A percentile compares a stretch with the other conserved stretches of the same genome.
These are phyloP conservation scores for Blomia tropicalis DNA, from an alignment of 2,888 invertebrate genomes.

Conservation along the genomic window DNA sequence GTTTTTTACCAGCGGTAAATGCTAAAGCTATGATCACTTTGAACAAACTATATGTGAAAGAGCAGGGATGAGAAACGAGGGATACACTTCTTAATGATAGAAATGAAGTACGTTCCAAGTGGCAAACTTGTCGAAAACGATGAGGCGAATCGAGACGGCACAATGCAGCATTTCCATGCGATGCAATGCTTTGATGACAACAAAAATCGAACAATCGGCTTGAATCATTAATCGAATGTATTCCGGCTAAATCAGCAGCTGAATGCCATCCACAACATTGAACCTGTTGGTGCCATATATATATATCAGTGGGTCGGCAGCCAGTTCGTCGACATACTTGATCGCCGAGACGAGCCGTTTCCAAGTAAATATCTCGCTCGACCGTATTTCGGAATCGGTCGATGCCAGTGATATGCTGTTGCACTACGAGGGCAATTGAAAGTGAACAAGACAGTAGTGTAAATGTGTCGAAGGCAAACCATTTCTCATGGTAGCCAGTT, in stretches of 20 bases:
- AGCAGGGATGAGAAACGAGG: neutral
- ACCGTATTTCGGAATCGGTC: neutral
- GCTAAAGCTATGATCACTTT: neutral
- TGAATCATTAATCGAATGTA: neutral
- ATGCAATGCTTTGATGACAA: neutral
- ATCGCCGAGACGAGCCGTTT: neutral
- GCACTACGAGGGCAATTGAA: neutral
- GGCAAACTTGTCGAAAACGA: neutral
- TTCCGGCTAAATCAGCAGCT: neutral
- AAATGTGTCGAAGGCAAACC: neutral
- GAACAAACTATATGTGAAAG: neutral
- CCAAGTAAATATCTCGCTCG: neutral
- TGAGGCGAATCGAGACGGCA: neutral
- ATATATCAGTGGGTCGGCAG: neutral
- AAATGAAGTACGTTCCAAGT: neutral
- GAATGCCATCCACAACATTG: neutral
- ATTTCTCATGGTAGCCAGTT: neutral
- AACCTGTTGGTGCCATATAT: neutral
- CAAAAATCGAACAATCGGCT: neutral
- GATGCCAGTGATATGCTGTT: neutral
- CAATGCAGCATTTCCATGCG: neutral
- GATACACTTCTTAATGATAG: neutral
- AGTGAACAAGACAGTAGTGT: neutral
- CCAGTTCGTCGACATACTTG: neutral
- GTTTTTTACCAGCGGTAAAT: neutral